These are phyloP conservation scores for Hippasteria phrygiana DNA, from an alignment of 53 echinoderm and acorn worm species.

Conservation along the genomic window DNA sequence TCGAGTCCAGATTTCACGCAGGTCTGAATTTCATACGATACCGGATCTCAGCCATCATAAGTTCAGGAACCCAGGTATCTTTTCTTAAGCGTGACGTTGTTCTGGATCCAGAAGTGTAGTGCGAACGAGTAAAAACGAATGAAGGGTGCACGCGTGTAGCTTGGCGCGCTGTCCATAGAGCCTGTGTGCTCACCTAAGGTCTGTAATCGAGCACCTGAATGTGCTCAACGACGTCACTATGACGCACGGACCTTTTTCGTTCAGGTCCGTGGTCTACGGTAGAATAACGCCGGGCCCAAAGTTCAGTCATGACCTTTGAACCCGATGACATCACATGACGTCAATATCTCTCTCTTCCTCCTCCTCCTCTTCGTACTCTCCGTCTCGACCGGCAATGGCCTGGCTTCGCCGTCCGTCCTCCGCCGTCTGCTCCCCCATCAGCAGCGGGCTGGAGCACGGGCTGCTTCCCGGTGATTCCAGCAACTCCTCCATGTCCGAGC, in stretches of 20 bases:
- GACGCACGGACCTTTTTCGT: too few relatives aligned
- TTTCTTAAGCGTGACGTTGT: too few relatives aligned
- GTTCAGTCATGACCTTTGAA: neutral
- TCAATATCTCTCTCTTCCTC: conserved; percentile 34
- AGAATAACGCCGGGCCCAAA: neutral
- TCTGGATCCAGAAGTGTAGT: too few relatives aligned
- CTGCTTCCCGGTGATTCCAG: conserved; percentile 76
- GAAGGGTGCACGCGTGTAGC: too few relatives aligned
- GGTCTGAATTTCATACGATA: neutral
- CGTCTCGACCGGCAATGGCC: neutral
- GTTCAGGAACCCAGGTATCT: too few relatives aligned
- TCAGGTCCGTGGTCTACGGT: too few relatives aligned
- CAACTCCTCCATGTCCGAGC: conserved; percentile 69
- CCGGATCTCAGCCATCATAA: neutral
- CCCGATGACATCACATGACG: conserved; percentile 41
- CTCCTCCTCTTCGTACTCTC: neutral
- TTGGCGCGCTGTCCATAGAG: too few relatives aligned
- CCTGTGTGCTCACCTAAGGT: too few relatives aligned
- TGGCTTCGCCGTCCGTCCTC: conserved; percentile 15
- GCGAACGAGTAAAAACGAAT: too few relatives aligned
- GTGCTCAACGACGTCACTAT: too few relatives aligned
- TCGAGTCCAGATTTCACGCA: neutral
- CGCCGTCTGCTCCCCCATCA: conserved; percentile 23
- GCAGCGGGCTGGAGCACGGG: conserved; percentile 78
- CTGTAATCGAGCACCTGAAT: too few relatives aligned